Base-by-base conservation (phyloP, 2,888 invertebrate genomes). In the Mamestra brassicae region DNA sequence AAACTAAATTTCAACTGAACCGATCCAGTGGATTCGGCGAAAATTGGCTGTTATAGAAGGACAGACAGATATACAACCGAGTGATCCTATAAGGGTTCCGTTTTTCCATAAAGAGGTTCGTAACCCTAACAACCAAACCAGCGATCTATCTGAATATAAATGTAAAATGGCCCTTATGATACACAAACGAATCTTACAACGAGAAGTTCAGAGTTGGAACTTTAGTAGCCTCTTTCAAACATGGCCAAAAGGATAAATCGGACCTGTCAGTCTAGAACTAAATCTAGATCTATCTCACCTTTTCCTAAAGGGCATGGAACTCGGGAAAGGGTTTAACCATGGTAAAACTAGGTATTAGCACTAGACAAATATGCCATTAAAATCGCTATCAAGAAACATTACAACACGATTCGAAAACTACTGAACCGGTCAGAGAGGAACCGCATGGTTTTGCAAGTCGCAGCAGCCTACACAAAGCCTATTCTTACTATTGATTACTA, bases 401-500 rank as follows among this genome's bases (percentile, higher is more conserved):
- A 63, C 63, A 58, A 71, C 63, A 63, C 52, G 8, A 26, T 63
- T 58, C 38, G 55, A 57, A 50, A 61, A 61, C 26, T 36, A 45
- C 36, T 42, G 78, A 69, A 34, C 62, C 71, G 26, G 50, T 62
- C 55, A 52, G 61, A 36, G 50, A 67, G 67, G 55, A 64, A 64
- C 34, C 42, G 34, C 36, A 42, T 50, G 57, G 42, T 66, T 61
- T 52, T 42, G 68, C 55, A 71, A 63, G 26, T 58, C 50, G 38
- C 52, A 61, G 42, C 67, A 57, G 34, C 68, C 71, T 58, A 68
- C 58, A 67, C 54, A 71, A 67, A 58, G 70, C 50, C 62, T 82
- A 72, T 80, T 78, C 65, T 72, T 72, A 72, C 83, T 83, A 81
- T 82, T 67, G 72, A 76, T 72, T 84, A 82, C 75, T 80, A 82